Conservation (phyloP, 2,113 vertebrate species). For the Ammodytes dubius region DNA sequence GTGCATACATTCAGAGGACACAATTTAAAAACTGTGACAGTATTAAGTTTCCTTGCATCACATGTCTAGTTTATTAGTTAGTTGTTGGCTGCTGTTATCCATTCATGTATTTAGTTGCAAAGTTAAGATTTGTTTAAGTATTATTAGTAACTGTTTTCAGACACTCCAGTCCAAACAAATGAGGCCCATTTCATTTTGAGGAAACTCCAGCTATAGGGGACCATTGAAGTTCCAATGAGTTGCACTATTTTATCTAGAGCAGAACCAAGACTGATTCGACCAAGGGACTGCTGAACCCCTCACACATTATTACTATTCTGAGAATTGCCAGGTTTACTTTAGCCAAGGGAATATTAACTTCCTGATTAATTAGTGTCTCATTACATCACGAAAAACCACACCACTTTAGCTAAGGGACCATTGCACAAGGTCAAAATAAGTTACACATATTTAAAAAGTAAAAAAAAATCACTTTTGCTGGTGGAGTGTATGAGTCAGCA, state of each 20-base stretch:
- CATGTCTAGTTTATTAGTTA: not conserved
- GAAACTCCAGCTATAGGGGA: constrained; percentile 46
- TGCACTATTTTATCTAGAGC: constrained; percentile 59
- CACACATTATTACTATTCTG: constrained; percentile 44
- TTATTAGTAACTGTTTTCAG: not conserved
- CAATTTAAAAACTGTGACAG: not conserved
- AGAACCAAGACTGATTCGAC: constrained; percentile 47
- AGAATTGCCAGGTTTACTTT: constrained; percentile 39
- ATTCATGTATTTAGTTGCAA: not conserved
- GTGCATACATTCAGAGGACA: not conserved
- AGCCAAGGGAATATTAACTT: constrained; percentile 53
- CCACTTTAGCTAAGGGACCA: not conserved
- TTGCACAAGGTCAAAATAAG: constrained; percentile 52
- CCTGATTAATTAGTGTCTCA: constrained; percentile 49
- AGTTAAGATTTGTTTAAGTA: constrained; percentile 2
- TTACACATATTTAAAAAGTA: constrained; percentile 29
- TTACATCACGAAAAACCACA: constrained; percentile 14
- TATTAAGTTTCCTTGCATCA: not conserved
- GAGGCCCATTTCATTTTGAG: constrained; percentile 51
- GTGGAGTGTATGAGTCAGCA: constrained; percentile 66
- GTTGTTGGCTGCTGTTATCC: not conserved
- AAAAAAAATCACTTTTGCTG: constrained; percentile 39
- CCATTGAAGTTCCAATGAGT: constrained; percentile 59
- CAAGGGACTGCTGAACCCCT: constrained; percentile 30
- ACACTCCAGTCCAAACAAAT: constrained; percentile 59